Evolutionary conservation across 2,113 vertebrate genomes (phyloP), one percentile per base, ranked within the genome.

Genomic region (Pseudois nayaur): DNA sequence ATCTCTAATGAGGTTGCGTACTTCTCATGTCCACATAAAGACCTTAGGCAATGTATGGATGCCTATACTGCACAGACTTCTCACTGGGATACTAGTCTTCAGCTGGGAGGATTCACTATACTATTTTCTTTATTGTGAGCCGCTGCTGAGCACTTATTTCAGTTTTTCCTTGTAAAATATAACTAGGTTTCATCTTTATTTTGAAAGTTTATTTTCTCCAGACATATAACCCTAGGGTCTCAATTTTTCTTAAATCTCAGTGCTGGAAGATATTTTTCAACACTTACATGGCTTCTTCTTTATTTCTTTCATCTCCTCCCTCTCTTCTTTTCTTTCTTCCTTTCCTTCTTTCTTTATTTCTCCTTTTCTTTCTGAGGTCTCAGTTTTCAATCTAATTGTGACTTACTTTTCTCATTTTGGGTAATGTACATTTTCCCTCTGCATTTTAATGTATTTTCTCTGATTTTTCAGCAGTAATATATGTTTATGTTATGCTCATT

Each of bases 401-500:
- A 33, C 36, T 43, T 40, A 55, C 5, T 55, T 55, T 55, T 62
- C 82, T 55, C 74, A 87, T 29, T 71, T 57, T 84, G 19, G 9
- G 29, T 67, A 43, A 25, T 45, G 21, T 14, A 1, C 13, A 81
- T 36, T 74, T 62, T 29, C 36, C 25, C 48, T 43, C 19, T 88
- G 59, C 17, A 71, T 52, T 91, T 88, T 36, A 55, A 23, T 54
- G 6, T 57, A 6, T 36, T 71, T 82, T 59, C 5, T 67, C 15
- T 91, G 15, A 54, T 74, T 96, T 96, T 94, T 50, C 21, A 82
- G 25, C 12, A 36, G 6, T 60, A 71, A 60, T 91, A 45, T 43
- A 25, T 43, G 71, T 54, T 0, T 54, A 83, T 40, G 1, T 78
- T 92, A 85, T 21, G 4, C 2, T 29, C 54, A 27, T 94, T 94